phyloP scores from a whole-genome alignment of 2,113 vertebrate species.

The Artemisiospiza belli region DNA sequence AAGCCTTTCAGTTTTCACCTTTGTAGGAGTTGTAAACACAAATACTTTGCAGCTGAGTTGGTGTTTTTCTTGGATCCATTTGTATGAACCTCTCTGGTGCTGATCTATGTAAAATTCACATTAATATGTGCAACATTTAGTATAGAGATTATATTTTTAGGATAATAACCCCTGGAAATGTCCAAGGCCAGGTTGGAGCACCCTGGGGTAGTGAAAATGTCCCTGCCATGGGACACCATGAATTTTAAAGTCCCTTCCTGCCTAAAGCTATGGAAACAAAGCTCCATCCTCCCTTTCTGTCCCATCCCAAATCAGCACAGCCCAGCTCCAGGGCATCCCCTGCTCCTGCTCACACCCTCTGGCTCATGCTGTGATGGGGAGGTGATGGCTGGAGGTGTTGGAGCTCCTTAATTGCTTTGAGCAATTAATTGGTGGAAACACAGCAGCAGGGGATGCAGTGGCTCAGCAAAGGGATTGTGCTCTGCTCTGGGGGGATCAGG shows the following conservation, averaged over 20 bases:
- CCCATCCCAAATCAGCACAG: rapidly evolving
- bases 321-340: neutral
- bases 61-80: neutral
- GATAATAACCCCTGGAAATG: neutral
- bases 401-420: neutral
- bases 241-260: neutral
- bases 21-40: neutral
- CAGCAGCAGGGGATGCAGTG: rapidly evolving
- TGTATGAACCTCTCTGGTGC: neutral
- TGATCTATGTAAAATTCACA: neutral
- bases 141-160: neutral
- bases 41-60: neutral
- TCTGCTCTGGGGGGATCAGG: rapidly evolving
- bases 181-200: neutral
- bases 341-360: neutral
- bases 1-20: neutral
- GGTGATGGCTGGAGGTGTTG: neutral
- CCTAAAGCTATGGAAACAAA: neutral
- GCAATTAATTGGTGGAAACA: neutral
- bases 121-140: neutral
- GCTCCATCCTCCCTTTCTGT: neutral
- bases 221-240: neutral
- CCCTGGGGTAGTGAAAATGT: neutral
- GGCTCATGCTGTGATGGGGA: rapidly evolving
- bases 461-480: neutral